phyloP scores from a whole-genome alignment of 2,113 vertebrate genomes.

The Myodes glareolus region DNA sequence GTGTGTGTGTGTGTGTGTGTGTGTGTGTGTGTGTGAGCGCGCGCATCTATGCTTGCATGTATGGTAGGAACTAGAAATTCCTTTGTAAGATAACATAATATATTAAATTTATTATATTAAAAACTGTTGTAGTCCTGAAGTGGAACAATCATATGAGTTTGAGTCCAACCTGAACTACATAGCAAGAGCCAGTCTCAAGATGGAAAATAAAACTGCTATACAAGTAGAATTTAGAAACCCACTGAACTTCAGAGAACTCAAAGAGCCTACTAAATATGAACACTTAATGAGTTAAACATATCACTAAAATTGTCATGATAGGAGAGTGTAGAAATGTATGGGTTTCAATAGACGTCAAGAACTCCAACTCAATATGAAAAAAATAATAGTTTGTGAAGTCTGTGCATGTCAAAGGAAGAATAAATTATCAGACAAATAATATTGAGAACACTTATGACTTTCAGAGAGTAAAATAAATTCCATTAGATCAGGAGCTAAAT shows the following conservation, averaged over 20 bases:
- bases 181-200: neutral
- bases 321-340: neutral
- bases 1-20: neutral
- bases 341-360: neutral
- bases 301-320: neutral
- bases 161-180: neutral
- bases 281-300: constrained; percentile 3
- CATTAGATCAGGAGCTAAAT: neutral
- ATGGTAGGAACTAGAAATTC: neutral
- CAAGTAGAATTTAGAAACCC: neutral
- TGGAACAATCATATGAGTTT: neutral
- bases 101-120: constrained; percentile 9
- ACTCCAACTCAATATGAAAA: neutral
- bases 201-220: neutral
- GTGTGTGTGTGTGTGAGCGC: neutral
- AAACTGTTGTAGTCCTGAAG: neutral
- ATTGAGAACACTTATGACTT: neutral
- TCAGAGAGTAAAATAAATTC: neutral
- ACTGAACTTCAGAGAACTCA: neutral
- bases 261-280: neutral
- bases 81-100: neutral
- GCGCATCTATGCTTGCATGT: rapidly evolving
- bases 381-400: neutral
- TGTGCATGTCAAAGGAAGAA: neutral
- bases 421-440: constrained; percentile 28